Evolutionary conservation across 2,888 invertebrate species (phyloP).

Genomic region (Agonopterix arenella): DNA sequence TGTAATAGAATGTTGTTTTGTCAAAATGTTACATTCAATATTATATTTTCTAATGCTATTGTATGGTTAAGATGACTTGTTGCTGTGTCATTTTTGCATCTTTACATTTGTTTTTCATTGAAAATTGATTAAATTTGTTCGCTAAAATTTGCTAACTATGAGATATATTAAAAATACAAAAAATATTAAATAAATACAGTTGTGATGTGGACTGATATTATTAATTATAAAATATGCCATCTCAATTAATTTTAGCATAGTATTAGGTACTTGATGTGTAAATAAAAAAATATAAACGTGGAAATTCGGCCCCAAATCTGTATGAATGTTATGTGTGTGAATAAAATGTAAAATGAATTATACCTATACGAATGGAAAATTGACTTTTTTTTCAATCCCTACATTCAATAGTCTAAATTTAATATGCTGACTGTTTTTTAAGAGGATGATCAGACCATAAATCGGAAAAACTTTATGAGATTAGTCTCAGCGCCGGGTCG

Average conservation of each 20-base stretch:
- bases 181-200: conserved; percentile 24
- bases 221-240: conserved; percentile 51
- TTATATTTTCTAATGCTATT: too few species aligned
- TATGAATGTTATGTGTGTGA: conserved; percentile 29
- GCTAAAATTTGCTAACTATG: conserved; percentile 1
- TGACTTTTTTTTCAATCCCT: conserved; percentile 12
- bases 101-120: too few species aligned
- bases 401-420: not conserved
- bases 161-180: conserved; percentile 1
- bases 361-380: conserved; percentile 19
- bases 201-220: conserved; percentile 68
- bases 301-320: conserved; percentile 41
- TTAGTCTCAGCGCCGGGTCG: too few species aligned
- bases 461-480: too few species aligned
- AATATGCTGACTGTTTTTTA: too few species aligned
- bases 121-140: too few species aligned
- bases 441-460: too few species aligned
- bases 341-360: conserved; percentile 46
- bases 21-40: not conserved
- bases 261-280: conserved; percentile 27
- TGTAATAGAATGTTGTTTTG: not conserved
- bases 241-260: conserved; percentile 39
- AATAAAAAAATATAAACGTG: conserved; percentile 23
- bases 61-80: too few species aligned
- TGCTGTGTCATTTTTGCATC: too few species aligned